Evolutionary conservation across 2,797 vertebrate species (phyloP).

Genomic region (Crocidura indochinensis): DNA sequence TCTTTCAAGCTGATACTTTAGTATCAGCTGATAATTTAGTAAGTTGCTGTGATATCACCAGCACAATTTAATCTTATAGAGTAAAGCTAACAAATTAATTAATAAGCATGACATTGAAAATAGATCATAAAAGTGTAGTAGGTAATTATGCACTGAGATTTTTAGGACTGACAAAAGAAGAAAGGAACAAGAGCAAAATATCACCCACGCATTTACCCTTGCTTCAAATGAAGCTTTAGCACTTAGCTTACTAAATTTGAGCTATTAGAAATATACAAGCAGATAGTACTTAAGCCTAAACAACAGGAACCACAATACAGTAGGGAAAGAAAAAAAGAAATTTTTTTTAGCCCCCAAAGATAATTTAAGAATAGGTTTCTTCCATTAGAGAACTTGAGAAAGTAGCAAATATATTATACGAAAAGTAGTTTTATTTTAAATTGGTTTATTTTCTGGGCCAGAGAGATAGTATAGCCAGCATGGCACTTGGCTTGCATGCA

Average conservation of each 20-base stretch:
- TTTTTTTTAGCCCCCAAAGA: not conserved
- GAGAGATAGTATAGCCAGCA: too few species aligned
- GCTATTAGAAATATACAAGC: not conserved
- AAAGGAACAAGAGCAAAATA: constrained; percentile 59
- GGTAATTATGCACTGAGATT: constrained; percentile 52
- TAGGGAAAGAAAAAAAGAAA: not conserved
- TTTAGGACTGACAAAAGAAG: constrained; percentile 13
- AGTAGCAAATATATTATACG: constrained; percentile 16
- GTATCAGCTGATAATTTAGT: constrained; percentile 39
- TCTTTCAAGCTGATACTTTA: constrained; percentile 52
- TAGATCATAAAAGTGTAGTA: not conserved
- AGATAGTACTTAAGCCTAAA: not conserved
- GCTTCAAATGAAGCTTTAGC: not conserved
- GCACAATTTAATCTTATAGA: constrained; percentile 48
- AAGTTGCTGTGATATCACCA: constrained; percentile 47
- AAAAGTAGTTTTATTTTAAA: constrained; percentile 62
- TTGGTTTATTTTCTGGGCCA: too few species aligned
- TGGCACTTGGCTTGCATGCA: too few species aligned
- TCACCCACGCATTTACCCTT: constrained; percentile 31
- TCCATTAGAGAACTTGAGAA: constrained; percentile 33
- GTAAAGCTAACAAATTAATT: constrained; percentile 65
- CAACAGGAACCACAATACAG: not conserved
- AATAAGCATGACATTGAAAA: constrained; percentile 56
- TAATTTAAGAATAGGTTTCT: constrained; percentile 36
- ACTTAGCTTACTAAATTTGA: constrained; percentile 51